Evolutionary conservation across 2,888 invertebrate genomes (phyloP).

Genomic region (Pseudococcus jackbeardsleyi): DNA sequence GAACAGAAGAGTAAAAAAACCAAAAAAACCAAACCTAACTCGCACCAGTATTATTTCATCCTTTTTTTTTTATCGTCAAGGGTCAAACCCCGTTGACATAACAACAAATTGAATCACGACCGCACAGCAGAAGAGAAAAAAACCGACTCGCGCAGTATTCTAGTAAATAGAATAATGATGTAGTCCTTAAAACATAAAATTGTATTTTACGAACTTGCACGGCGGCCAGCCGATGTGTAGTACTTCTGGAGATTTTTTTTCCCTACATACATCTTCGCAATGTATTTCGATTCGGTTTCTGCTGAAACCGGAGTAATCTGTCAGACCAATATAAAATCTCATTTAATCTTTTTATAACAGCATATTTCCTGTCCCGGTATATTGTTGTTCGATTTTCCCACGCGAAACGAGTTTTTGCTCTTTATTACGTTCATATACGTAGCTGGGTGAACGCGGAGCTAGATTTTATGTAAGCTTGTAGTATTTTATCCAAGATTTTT

Average conservation of each 20-base stretch:
- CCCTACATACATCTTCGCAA: not conserved
- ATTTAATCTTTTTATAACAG: constrained; percentile 57
- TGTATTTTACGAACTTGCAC: constrained; percentile 44
- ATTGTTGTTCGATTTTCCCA: constrained; percentile 56
- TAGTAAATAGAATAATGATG: constrained; percentile 53
- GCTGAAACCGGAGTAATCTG: constrained; percentile 29
- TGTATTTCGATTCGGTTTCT: constrained; percentile 24
- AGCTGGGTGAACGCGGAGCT: not conserved
- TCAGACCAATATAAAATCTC: constrained; percentile 54
- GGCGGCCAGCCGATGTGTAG: not conserved
- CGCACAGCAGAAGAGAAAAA: not conserved
- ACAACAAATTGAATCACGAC: constrained; percentile 51
- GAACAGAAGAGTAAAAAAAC: not conserved
- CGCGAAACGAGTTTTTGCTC: constrained; percentile 29
- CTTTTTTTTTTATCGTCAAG: constrained; percentile 31
- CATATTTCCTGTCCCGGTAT: constrained; percentile 38
- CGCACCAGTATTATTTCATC: not conserved
- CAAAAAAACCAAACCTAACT: not conserved
- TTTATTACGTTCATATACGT: constrained; percentile 46
- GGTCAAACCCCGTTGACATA: constrained; percentile 51
- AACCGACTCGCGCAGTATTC: constrained; percentile 21
- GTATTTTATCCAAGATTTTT: constrained; percentile 48
- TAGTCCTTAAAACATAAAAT: constrained; percentile 46
- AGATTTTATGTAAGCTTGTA: constrained; percentile 51
- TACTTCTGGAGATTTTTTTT: not conserved